phyloP scores from a whole-genome alignment of 2,888 invertebrate species.

The Subacronicta megacephala region DNA sequence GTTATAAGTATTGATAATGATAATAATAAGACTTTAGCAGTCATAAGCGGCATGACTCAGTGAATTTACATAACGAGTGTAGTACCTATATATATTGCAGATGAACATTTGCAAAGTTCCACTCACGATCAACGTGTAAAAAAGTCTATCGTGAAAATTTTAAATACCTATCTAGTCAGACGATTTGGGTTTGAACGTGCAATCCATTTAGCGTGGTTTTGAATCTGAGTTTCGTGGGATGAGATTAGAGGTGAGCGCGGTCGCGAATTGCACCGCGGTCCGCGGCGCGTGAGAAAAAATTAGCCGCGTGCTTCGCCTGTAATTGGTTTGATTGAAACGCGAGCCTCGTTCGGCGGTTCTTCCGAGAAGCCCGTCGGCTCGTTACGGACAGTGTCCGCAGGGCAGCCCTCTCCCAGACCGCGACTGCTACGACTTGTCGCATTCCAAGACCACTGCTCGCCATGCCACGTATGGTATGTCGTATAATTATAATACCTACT shows the following conservation, averaged over 20 bases:
- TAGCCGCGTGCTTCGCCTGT: constrained; percentile 78
- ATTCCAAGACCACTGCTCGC: constrained; percentile 62
- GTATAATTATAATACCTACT: constrained; percentile 54
- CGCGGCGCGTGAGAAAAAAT: constrained; percentile 78
- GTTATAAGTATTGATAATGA: constrained; percentile 14
- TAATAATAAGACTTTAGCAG: constrained; percentile 17
- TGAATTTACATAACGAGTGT: constrained; percentile 53
- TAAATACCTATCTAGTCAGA: constrained; percentile 65
- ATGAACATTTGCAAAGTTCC: constrained; percentile 36
- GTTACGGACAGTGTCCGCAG: constrained; percentile 81
- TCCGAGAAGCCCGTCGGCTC: constrained; percentile 83
- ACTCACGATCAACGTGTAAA: constrained; percentile 57
- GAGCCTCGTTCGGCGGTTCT: constrained; percentile 76
- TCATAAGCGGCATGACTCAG: constrained; percentile 42
- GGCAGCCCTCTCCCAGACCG: constrained; percentile 64
- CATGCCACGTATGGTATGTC: constrained; percentile 41
- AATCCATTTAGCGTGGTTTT: constrained; percentile 61
- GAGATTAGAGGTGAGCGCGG: constrained; percentile 57
- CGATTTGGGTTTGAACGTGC: constrained; percentile 58
- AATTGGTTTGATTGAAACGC: constrained; percentile 89
- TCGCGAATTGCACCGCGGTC: constrained; percentile 41
- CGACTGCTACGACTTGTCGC: constrained; percentile 60
- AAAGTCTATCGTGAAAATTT: constrained; percentile 63
- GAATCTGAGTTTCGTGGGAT: constrained; percentile 51
- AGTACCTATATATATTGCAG: constrained; percentile 21